A percentile compares a stretch with the other conserved stretches of the same genome.
These are phyloP conservation scores for Platyrinchus mystaceus DNA, from an alignment of 2,797 vertebrate species.

Conservation along the genomic window DNA sequence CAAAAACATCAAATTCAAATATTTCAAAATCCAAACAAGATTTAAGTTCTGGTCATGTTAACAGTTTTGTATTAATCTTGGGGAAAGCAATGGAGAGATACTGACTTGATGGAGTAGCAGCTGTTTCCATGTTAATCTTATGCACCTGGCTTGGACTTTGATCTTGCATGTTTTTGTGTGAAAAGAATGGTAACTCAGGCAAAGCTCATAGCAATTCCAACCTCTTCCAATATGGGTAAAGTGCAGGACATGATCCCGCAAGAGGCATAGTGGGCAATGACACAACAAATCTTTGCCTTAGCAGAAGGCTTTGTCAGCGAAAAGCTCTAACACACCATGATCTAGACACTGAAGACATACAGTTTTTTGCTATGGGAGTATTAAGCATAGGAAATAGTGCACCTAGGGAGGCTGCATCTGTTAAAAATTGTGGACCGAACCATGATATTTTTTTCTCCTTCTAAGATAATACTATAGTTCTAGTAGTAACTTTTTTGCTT, in stretches of 20 bases:
- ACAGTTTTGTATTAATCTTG: neutral
- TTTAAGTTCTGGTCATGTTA: neutral
- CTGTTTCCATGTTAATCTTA: neutral
- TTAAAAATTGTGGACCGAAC: neutral
- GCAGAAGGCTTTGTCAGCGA: neutral
- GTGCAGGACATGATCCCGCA: neutral
- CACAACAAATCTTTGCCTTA: neutral
- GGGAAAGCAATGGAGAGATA: neutral
- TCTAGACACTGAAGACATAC: neutral
- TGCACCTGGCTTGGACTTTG: neutral
- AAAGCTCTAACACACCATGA: fast-evolving
- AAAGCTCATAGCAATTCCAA: neutral
- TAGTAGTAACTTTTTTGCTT: neutral
- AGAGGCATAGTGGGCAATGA: neutral
- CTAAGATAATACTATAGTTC: neutral
- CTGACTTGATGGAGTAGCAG: neutral
- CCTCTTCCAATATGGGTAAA: neutral
- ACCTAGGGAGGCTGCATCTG: neutral
- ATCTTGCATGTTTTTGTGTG: neutral
- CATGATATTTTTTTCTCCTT: neutral
- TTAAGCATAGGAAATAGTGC: fast-evolving
- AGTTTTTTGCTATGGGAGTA: neutral
- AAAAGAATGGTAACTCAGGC: neutral
- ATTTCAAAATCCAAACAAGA: neutral
- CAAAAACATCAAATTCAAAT: neutral